Base-by-base conservation (phyloP, 2,888 invertebrate species). In the Drosophila dives region DNA sequence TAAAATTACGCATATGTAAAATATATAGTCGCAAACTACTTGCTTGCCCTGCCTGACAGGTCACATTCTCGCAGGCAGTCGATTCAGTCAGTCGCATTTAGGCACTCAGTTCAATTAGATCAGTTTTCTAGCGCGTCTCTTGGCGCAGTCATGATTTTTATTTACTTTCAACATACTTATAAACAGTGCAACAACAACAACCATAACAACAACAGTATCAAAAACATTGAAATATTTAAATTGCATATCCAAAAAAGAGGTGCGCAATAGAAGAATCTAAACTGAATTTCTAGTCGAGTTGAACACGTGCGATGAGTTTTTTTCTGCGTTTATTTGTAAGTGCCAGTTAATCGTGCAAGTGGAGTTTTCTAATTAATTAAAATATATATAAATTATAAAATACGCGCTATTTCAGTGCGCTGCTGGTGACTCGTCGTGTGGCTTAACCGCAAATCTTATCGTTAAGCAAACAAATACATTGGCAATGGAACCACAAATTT, bases 251-350 rank as follows among this genome's bases (percentile, higher is more conserved):
- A 76, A 67, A 63, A 23, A 20, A 50, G 32, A 23, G 23, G 10
- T n/a, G 4, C n/a, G n/a, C n/a, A 64, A 81, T 75, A 72, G 73
- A 63, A 29, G 17, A 55, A n/a, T 58, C 33, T 17, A n/a, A 58
- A 33, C 48, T 20, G 0, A 17, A 36, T 17, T 54, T 23, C 6
- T 12, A 17, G 12, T 34, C 34, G 72, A 72, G 26, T 10, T 70
- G 40, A 69, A 75, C 72, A 75, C 69, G 74, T 80, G 81, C 75
- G 76, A 90, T 90, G 90, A 87, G 83, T 69, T 86, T 79, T 58
- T 91, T 90, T 75, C 70, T 89, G 50, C 88, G 82, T 64, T 77
- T 90, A 53, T 88, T 90, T 81, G 90, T 90, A 83, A 90, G 90
- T 83, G 38, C 20, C 33, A 40, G 26, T 50, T 51, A 69, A 23